A percentile compares a stretch with the other conserved stretches of the same genome.
These are phyloP conservation scores for Sarcophaga caerulescens DNA, from an alignment of 2,888 invertebrate genomes.

Conservation along the genomic window DNA sequence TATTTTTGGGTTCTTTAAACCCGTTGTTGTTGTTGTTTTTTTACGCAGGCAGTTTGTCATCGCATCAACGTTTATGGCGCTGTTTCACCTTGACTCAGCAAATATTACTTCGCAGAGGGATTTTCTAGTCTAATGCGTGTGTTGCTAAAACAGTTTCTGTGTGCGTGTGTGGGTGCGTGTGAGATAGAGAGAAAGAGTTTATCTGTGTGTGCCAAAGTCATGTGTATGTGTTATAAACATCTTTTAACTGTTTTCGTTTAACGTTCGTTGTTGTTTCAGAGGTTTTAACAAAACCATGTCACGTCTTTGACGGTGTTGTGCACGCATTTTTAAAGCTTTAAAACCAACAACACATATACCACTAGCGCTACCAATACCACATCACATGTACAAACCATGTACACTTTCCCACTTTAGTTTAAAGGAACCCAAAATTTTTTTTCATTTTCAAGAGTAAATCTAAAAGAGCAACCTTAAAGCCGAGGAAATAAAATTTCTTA, in stretches of 20 bases:
- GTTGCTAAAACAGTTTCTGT: not conserved
- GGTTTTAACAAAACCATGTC: conserved; percentile 58
- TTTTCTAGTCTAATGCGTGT: conserved; percentile 22
- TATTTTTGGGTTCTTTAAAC: conserved; percentile 12
- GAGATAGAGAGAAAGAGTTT: not conserved
- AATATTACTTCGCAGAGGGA: conserved; percentile 3
- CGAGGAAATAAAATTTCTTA: no score
- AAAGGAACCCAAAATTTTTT: not conserved
- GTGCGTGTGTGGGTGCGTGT: not conserved
- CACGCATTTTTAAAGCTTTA: conserved; percentile 67
- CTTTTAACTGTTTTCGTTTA: conserved; percentile 17
- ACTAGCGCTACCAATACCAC: not conserved
- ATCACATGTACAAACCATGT: not conserved
- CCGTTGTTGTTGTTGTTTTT: conserved; percentile 13
- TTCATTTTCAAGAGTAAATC: no score
- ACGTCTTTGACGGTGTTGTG: conserved; percentile 62
- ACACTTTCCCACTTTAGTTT: not conserved
- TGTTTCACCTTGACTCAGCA: conserved; percentile 58
- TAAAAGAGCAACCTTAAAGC: no score
- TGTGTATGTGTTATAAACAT: conserved; percentile 34
- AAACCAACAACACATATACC: conserved; percentile 28
- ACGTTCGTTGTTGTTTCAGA: not conserved
- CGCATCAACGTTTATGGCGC: not conserved
- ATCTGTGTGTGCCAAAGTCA: conserved; percentile 15
- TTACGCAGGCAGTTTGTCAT: conserved; percentile 41